A percentile compares a stretch with the other conserved stretches of the same genome.
Conservation (phyloP, 2,797 vertebrate genomes). For the Otus scops region DNA sequence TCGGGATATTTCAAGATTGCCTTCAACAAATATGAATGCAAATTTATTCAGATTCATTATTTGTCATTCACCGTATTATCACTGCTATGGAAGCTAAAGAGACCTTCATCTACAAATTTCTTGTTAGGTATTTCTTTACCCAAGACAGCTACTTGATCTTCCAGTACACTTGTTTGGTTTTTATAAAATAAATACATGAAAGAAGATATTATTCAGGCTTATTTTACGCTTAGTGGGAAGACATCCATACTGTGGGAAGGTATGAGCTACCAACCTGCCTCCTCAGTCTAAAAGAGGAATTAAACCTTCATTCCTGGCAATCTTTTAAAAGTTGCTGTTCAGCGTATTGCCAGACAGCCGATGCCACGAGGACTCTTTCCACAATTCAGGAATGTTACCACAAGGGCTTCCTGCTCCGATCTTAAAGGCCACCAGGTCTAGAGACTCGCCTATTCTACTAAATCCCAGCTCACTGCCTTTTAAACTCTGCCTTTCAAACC, state of each 20-base stretch:
- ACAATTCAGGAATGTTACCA: not conserved
- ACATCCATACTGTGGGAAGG: not conserved
- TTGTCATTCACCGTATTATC: not conserved
- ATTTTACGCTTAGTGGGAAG: not conserved
- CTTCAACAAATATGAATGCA: slow-evolving; percentile 50
- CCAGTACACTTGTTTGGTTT: not conserved
- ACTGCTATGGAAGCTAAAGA: not conserved
- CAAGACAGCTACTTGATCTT: not conserved
- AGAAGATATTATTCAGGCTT: not conserved
- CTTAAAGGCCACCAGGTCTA: no score
- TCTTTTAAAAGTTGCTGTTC: not conserved
- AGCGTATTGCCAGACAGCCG: not conserved
- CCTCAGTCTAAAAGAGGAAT: not conserved
- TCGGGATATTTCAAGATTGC: slow-evolving; percentile 13
- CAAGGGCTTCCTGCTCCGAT: not conserved
- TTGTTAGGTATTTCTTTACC: not conserved
- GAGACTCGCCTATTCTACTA: accelerated
- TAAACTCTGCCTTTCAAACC: accelerated
- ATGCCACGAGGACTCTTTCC: not conserved
- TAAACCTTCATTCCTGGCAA: not conserved
- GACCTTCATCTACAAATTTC: not conserved
- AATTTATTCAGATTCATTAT: slow-evolving; percentile 19
- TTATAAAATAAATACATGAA: not conserved
- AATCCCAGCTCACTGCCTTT: not conserved
- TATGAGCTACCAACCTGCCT: accelerated